Conservation (phyloP, 2,888 invertebrate genomes). For the Luperina testacea region DNA sequence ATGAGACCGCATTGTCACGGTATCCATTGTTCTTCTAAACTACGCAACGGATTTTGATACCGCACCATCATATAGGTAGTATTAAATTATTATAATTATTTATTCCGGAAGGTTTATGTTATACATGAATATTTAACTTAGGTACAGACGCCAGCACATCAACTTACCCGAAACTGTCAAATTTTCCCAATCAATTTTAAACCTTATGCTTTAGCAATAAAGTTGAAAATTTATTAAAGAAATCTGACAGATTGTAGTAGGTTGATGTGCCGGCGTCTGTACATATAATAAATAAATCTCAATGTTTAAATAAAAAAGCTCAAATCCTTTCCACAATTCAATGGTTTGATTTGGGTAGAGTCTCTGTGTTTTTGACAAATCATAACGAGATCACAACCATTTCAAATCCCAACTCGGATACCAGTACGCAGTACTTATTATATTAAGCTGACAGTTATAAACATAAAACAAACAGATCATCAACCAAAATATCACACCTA, state of each 20-base stretch:
- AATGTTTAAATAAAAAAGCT: background rate
- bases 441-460: background rate
- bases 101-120: background rate
- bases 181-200: no score
- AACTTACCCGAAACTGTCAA: no score
- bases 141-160: no score
- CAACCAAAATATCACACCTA: background rate
- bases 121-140: background rate
- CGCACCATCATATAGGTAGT: no score
- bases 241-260: no score
- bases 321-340: background rate
- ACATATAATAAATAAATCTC: background rate
- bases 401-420: background rate
- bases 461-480: conserved; percentile 25
- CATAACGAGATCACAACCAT: background rate
- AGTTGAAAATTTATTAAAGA: no score
- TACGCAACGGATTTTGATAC: background rate
- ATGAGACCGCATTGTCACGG: no score
- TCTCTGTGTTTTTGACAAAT: background rate
- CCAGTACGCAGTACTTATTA: background rate
- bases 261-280: no score
- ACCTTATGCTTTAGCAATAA: no score
- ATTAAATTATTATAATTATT: background rate
- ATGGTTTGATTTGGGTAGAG: background rate
- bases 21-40: background rate